A percentile compares a stretch with the other conserved stretches of the same genome.
These are phyloP conservation scores for Julus scanicus DNA, from an alignment of 2,888 invertebrate genomes.

Conservation along the genomic window DNA sequence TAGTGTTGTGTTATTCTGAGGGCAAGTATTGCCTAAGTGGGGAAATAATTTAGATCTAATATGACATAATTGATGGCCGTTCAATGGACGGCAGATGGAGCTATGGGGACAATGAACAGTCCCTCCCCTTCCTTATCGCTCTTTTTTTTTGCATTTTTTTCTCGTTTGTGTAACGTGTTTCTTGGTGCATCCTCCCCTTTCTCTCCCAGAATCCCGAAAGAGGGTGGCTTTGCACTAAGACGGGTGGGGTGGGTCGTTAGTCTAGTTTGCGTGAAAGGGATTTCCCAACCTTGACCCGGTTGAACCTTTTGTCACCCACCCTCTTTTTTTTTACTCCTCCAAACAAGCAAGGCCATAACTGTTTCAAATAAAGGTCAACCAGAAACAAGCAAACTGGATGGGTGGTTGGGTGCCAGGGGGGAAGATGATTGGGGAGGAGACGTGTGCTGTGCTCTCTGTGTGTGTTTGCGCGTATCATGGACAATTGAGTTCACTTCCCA, in stretches of 20 bases:
- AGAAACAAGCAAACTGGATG: slow-evolving; percentile 41
- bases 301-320: slow-evolving; percentile 47
- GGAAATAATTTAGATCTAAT: neutral
- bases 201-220: slow-evolving; percentile 36
- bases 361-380: slow-evolving; percentile 48
- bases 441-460: neutral
- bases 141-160: slow-evolving; percentile 24
- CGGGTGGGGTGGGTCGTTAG: slow-evolving; percentile 39
- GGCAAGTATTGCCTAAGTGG: neutral
- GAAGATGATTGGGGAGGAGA: slow-evolving; percentile 41
- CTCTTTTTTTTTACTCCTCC: slow-evolving; percentile 44
- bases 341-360: slow-evolving; percentile 51
- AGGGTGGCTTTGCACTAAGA: slow-evolving; percentile 32
- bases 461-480: slow-evolving; percentile 12
- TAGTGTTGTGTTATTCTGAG: neutral
- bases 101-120: slow-evolving; percentile 38
- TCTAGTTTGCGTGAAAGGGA: slow-evolving; percentile 48
- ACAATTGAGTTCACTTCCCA: slow-evolving; percentile 34
- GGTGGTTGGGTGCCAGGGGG: neutral
- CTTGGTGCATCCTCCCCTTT: slow-evolving; percentile 35
- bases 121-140: slow-evolving; percentile 46
- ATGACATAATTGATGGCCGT: slow-evolving; percentile 35
- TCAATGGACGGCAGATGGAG: slow-evolving; percentile 34
- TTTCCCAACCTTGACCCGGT: slow-evolving; percentile 50
- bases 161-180: slow-evolving; percentile 19